phyloP scores from a whole-genome alignment of 2,888 invertebrate genomes.

The Barypeithes pellucidus region DNA sequence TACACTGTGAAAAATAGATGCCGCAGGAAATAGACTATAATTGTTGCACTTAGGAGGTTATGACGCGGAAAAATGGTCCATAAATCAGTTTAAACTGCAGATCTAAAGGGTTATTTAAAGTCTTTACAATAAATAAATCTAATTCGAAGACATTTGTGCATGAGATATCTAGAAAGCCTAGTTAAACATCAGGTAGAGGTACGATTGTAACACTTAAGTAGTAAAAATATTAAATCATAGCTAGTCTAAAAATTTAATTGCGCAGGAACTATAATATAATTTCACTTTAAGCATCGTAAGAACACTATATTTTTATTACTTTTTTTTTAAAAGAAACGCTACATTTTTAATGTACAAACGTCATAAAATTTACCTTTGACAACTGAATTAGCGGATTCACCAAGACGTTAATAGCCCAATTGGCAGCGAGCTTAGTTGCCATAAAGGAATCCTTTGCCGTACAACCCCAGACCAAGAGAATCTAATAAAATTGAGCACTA shows the following conservation, averaged over 20 bases:
- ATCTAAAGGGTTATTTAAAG: conserved; percentile 6
- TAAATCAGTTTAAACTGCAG: background rate
- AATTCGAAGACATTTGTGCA: conserved; percentile 35
- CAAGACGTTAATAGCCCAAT: too few species aligned
- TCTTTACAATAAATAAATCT: conserved; percentile 25
- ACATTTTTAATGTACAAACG: conserved; percentile 15
- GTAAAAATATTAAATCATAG: background rate
- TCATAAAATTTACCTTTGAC: background rate
- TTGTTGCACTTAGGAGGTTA: too few species aligned
- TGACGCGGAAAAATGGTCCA: conserved; percentile 11
- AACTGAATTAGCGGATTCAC: conserved; percentile 1
- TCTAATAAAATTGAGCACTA: too few species aligned
- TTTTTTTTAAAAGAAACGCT: background rate
- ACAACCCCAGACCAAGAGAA: too few species aligned
- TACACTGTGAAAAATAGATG: too few species aligned
- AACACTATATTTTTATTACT: conserved; percentile 13
- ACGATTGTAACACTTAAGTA: conserved; percentile 21
- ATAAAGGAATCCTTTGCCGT: too few species aligned
- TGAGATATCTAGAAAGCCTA: conserved; percentile 30
- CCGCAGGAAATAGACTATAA: too few species aligned
- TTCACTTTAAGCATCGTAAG: conserved; percentile 16
- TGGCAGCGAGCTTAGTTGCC: too few species aligned
- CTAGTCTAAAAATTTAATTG: conserved; percentile 15
- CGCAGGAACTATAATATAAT: conserved; percentile 14
- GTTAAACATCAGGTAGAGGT: conserved; percentile 30